A percentile compares a stretch with the other conserved stretches of the same genome.
Evolutionary conservation across 2,888 invertebrate genomes (phyloP).

Genomic region (Papilio protenor): DNA sequence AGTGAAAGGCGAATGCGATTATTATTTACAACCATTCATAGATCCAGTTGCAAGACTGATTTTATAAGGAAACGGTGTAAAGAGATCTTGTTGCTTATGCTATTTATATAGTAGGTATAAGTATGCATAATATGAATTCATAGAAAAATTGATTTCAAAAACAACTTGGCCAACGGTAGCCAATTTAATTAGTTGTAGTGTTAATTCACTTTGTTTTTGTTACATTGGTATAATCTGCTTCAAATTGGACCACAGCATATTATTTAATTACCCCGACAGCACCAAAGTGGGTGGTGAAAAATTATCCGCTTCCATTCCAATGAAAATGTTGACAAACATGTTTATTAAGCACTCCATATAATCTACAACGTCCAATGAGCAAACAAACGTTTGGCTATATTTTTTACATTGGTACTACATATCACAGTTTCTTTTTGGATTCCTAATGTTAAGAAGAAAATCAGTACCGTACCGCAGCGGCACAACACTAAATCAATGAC

Average conservation of each 20-base stretch:
- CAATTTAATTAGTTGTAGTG: not conserved
- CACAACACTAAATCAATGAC: no score
- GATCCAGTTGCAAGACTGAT: not conserved
- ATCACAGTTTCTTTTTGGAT: not conserved
- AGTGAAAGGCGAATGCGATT: conserved; percentile 19
- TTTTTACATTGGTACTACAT: no score
- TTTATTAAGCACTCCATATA: not conserved
- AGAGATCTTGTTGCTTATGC: not conserved
- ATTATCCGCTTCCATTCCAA: conserved; percentile 7
- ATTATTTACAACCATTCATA: not conserved
- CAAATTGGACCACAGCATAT: conserved; percentile 28
- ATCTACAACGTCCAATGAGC: not conserved
- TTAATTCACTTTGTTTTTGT: not conserved
- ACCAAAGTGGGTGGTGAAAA: conserved; percentile 35
- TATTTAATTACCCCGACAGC: conserved; percentile 40
- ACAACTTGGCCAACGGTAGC: no score
- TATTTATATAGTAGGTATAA: not conserved
- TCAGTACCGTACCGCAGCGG: no score
- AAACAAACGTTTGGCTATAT: not conserved
- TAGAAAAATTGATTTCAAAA: no score
- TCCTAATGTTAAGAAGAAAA: not conserved
- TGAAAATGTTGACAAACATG: conserved; percentile 32
- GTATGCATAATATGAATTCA: not conserved
- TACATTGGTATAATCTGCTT: not conserved
- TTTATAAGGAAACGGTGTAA: not conserved